Evolutionary conservation across 2,888 invertebrate genomes (phyloP).

Genomic region (Gandaritis pyraliata): DNA sequence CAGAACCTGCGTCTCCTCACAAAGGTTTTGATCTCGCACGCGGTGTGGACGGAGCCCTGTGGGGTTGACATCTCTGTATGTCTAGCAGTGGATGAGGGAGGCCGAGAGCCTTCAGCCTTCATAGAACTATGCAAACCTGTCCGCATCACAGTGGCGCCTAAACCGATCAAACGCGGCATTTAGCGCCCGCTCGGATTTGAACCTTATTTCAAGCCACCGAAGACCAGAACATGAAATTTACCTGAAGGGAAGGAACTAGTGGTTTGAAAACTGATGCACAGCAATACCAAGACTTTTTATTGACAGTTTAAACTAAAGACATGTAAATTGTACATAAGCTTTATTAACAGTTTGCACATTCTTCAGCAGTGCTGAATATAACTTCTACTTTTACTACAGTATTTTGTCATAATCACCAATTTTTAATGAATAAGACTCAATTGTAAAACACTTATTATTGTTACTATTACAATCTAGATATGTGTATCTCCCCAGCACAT

Average conservation of each 20-base stretch:
- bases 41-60: constrained; percentile 96
- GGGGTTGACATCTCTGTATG: constrained; percentile 94
- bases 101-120: constrained; percentile 73
- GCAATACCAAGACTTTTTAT: no score
- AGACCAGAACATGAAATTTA: background rate
- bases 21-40: constrained; percentile 94
- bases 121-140: constrained; percentile 94
- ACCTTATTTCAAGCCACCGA: constrained; percentile 10
- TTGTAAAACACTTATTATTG: no score
- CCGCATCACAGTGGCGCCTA: constrained; percentile 94
- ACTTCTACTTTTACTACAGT: no score
- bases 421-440: background rate
- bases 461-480: no score
- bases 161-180: constrained; percentile 93
- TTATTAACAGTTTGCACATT: background rate
- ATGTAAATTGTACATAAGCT: background rate
- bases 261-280: no score
- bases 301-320: background rate
- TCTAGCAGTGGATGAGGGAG: constrained; percentile 86
- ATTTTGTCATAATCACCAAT: background rate
- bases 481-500: no score
- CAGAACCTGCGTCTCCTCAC: constrained; percentile 90
- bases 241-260: no score
- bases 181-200: constrained; percentile 41
- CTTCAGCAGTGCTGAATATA: constrained; percentile 9